Percentiles rank a stretch among this genome's conserved stretches.
phyloP scores from a whole-genome alignment of 2,113 vertebrate genomes.

The Odocoileus hemionus region DNA sequence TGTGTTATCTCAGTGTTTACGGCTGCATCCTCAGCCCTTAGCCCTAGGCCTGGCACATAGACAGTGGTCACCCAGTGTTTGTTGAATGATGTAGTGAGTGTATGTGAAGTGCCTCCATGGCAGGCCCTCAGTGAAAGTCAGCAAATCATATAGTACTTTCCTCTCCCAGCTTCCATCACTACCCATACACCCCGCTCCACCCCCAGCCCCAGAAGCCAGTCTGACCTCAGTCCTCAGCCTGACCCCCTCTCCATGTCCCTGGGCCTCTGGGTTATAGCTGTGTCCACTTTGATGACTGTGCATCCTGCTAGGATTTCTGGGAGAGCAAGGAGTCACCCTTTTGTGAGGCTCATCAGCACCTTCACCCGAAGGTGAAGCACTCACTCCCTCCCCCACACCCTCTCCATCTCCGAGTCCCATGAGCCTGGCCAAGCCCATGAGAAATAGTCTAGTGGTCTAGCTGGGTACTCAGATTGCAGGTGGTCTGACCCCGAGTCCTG shows the following conservation, averaged over 20 bases:
- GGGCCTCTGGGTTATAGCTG: not conserved
- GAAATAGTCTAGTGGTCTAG: not conserved
- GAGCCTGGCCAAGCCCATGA: accelerated
- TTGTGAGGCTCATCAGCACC: too few relatives aligned
- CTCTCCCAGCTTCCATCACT: not conserved
- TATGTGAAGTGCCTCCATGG: not conserved
- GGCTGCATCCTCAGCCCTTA: not conserved
- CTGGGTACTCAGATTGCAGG: not conserved
- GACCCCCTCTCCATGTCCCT: not conserved
- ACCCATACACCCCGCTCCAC: accelerated
- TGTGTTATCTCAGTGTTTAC: not conserved
- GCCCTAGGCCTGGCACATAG: not conserved
- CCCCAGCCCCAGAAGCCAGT: not conserved
- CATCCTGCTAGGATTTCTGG: not conserved
- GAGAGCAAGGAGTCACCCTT: not conserved
- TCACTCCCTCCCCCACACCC: accelerated
- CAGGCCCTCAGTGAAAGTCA: not conserved
- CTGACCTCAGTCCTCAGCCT: not conserved
- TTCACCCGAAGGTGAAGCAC: not conserved
- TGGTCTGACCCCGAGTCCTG: accelerated
- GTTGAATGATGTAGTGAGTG: not conserved
- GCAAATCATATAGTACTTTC: not conserved
- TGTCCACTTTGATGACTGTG: accelerated
- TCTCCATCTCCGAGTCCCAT: not conserved
- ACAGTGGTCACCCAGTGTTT: not conserved